These are phyloP conservation scores for Drosophila demipolita DNA, from an alignment of 2,888 invertebrate species.

Conservation along the genomic window DNA sequence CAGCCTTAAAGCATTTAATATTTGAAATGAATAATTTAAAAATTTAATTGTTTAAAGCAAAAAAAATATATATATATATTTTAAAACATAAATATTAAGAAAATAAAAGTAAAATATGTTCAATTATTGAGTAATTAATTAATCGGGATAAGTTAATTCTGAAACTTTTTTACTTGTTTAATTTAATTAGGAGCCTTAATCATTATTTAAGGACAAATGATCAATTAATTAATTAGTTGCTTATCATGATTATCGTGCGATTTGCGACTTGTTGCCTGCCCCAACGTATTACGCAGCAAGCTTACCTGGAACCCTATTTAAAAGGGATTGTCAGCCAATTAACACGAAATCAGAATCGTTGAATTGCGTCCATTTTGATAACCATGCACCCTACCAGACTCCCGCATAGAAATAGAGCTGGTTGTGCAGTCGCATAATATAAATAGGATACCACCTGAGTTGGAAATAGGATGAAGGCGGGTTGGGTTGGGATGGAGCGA, in stretches of 20 bases:
- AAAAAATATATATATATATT: background rate
- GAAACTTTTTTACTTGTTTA: background rate
- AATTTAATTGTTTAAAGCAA: background rate
- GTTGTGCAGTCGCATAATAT: conserved; percentile 34
- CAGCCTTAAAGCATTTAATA: background rate
- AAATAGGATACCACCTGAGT: conserved; percentile 15
- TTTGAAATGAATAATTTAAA: background rate
- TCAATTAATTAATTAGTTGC: conserved; percentile 12
- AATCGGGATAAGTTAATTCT: background rate
- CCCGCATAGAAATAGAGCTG: conserved; percentile 7
- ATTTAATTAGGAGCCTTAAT: conserved; percentile 1
- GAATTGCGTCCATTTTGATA: conserved; percentile 6
- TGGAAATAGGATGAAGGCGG: background rate
- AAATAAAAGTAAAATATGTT: background rate
- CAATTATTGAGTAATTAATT: too few relatives aligned
- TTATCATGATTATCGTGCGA: conserved; percentile 4
- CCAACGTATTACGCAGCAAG: background rate
- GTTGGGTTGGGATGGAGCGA: background rate
- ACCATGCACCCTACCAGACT: conserved; percentile 2
- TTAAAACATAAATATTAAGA: background rate
- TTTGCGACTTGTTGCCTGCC: background rate
- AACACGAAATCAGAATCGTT: background rate
- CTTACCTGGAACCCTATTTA: conserved; percentile 11
- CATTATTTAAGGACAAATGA: conserved; percentile 2
- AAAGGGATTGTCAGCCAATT: conserved; percentile 4